Evolutionary conservation across 2,888 invertebrate species (phyloP).

Genomic region (Esperia sulphurella): DNA sequence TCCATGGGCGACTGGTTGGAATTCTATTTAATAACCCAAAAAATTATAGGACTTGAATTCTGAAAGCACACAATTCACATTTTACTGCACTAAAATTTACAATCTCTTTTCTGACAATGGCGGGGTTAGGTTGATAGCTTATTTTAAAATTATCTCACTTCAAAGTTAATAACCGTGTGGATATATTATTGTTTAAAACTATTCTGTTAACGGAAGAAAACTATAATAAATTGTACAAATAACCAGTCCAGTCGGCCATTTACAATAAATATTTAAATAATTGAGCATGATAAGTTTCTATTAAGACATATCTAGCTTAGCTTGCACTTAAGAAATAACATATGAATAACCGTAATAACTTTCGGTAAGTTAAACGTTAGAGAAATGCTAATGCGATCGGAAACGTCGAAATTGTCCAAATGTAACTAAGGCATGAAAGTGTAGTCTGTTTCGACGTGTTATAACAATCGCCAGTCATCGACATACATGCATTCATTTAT

Average conservation of each 20-base stretch:
- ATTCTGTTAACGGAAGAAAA: too few relatives aligned
- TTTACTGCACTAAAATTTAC: not conserved
- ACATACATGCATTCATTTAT: conserved; percentile 6
- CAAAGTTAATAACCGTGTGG: too few relatives aligned
- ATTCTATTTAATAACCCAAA: too few relatives aligned
- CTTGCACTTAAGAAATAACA: conserved; percentile 40
- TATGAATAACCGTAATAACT: conserved; percentile 26
- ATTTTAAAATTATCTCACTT: too few relatives aligned
- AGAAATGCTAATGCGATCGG: conserved; percentile 5
- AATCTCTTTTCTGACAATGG: too few relatives aligned
- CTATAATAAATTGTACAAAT: too few relatives aligned
- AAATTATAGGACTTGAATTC: too few relatives aligned
- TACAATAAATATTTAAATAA: conserved; percentile 1
- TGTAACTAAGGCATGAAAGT: conserved; percentile 68
- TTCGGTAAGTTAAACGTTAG: conserved; percentile 20
- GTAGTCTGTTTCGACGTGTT: conserved; percentile 1
- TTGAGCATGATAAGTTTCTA: conserved; percentile 36
- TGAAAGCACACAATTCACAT: not conserved
- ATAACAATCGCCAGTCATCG: conserved; percentile 3
- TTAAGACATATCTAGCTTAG: conserved; percentile 41
- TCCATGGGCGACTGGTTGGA: not conserved
- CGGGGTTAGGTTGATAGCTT: not conserved
- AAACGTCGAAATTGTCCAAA: conserved; percentile 19
- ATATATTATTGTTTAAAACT: too few relatives aligned
- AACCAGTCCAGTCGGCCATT: too few relatives aligned